A percentile compares a stretch with the other conserved stretches of the same genome.
phyloP scores from a whole-genome alignment of 2,113 vertebrate genomes.

The Callithrix jacchus region DNA sequence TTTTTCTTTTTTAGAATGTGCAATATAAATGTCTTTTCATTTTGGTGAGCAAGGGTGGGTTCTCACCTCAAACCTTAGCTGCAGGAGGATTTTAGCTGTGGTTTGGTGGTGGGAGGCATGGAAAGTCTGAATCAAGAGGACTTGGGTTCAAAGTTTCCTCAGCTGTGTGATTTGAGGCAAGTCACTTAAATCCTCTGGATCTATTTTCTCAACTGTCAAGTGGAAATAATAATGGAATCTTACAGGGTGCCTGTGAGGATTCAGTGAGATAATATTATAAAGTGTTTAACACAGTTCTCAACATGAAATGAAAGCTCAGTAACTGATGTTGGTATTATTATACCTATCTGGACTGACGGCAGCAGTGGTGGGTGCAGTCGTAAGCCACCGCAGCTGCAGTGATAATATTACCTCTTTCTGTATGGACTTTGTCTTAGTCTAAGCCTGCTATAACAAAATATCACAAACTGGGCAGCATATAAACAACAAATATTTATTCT shows the following conservation, averaged over 20 bases:
- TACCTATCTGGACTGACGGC: rapidly evolving
- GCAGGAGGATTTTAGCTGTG: no score
- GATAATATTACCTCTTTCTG: background rate
- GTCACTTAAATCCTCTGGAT: background rate
- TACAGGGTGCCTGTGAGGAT: background rate
- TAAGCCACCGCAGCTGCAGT: background rate
- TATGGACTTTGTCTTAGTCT: background rate
- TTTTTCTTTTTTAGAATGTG: background rate
- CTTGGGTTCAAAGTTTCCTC: background rate
- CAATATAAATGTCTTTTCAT: background rate
- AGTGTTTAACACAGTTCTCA: background rate
- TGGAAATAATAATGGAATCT: background rate
- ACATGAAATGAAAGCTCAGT: background rate
- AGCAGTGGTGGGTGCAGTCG: no score
- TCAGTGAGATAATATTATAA: background rate
- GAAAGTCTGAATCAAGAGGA: background rate
- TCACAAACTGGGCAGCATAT: background rate
- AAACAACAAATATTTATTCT: background rate
- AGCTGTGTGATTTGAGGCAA: background rate
- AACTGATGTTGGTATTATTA: background rate
- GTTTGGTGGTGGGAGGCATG: no score
- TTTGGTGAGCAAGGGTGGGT: background rate
- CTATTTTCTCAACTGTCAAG: background rate
- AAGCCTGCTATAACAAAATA: background rate
- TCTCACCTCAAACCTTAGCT: background rate